Evolutionary conservation across 2,888 invertebrate species (phyloP).

Genomic region (Tetragonisca angustula): DNA sequence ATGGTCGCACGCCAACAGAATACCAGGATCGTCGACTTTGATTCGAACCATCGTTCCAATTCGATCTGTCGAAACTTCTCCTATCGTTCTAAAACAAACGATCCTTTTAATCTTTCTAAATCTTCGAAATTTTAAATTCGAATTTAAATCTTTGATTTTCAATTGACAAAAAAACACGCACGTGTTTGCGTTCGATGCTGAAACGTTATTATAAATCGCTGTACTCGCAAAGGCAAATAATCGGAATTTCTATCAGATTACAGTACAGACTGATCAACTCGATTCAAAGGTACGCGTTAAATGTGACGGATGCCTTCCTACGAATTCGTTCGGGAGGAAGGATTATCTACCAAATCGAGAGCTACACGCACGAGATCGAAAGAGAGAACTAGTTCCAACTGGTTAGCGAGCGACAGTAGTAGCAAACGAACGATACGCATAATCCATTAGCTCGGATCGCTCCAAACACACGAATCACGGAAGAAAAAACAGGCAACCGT

Average conservation of each 20-base stretch:
- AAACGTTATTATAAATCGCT: too few relatives aligned
- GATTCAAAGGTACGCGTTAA: background rate
- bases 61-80: background rate
- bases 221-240: background rate
- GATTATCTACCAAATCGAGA: background rate
- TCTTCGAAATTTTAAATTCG: too few relatives aligned
- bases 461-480: slow-evolving; percentile 8
- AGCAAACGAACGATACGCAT: slow-evolving; percentile 5
- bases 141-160: too few relatives aligned
- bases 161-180: too few relatives aligned
- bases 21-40: background rate
- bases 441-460: slow-evolving; percentile 29
- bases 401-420: slow-evolving; percentile 32
- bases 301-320: background rate
- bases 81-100: too few relatives aligned
- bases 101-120: too few relatives aligned
- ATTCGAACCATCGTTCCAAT: background rate
- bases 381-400: slow-evolving; percentile 33
- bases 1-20: background rate
- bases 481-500: slow-evolving; percentile 1
- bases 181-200: too few relatives aligned
- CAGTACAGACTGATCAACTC: background rate
- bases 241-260: background rate
- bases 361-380: slow-evolving; percentile 6
- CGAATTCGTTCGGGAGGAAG: background rate